phyloP scores from a whole-genome alignment of 2,888 invertebrate species.

The Tachina grossa region DNA sequence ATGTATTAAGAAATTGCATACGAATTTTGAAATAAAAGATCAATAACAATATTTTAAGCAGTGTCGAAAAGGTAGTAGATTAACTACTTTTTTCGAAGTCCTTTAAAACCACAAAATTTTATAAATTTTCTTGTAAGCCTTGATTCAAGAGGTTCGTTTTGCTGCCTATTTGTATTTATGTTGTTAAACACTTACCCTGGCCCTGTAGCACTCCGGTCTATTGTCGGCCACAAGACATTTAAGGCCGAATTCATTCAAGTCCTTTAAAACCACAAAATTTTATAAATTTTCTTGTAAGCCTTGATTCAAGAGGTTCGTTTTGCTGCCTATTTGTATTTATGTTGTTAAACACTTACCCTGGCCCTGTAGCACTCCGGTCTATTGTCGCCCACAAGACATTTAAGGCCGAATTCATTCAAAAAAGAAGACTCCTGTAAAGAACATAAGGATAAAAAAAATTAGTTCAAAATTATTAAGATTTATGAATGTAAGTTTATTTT shows the following conservation, averaged over 20 bases:
- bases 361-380: conserved; percentile 77
- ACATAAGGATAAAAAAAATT: conserved; percentile 14
- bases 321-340: background rate
- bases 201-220: conserved; percentile 77
- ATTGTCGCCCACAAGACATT: conserved; percentile 76
- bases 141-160: background rate
- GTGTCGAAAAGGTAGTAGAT: no score
- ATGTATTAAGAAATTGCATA: no score
- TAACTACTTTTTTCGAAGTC: no score
- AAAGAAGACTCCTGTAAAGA: conserved; percentile 77
- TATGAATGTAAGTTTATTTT: conserved; percentile 12
- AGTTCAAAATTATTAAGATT: conserved; percentile 1
- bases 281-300: background rate
- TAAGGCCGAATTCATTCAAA: conserved; percentile 78
- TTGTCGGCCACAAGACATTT: conserved; percentile 76
- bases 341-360: conserved; percentile 75
- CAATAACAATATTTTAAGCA: no score
- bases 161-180: background rate
- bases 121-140: background rate
- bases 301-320: background rate
- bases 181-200: conserved; percentile 75
- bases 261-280: no score
- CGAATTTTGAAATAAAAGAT: no score
- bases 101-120: no score
- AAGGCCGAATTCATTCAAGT: conserved; percentile 79